Conservation (phyloP, 2,113 vertebrate genomes). For the Shinisaurus crocodilurus region DNA sequence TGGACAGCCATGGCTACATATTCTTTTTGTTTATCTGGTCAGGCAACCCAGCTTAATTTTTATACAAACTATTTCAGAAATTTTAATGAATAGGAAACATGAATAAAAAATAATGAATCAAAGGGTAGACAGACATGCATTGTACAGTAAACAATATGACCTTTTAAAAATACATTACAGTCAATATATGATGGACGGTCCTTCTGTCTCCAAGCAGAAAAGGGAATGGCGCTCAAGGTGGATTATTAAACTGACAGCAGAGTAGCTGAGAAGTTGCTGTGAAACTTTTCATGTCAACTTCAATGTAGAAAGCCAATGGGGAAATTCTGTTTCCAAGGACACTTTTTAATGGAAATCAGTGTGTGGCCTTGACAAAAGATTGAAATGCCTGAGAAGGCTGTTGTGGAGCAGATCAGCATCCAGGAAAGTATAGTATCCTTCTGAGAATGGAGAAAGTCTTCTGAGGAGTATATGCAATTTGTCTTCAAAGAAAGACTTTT, state of each 20-base stretch:
- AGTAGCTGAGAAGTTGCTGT: slow-evolving; percentile 28
- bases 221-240: neutral
- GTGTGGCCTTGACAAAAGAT: slow-evolving; percentile 44
- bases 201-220: slow-evolving; percentile 16
- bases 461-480: slow-evolving; percentile 53
- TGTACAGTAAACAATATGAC: neutral
- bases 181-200: neutral
- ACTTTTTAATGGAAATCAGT: slow-evolving; percentile 55
- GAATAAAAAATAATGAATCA: slow-evolving; percentile 3
- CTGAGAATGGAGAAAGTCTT: slow-evolving; percentile 48
- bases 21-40: neutral
- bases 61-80: neutral
- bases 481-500: slow-evolving; percentile 36
- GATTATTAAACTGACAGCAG: slow-evolving; percentile 43
- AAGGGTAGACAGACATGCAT: neutral
- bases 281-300: slow-evolving; percentile 45
- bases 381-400: slow-evolving; percentile 43
- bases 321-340: slow-evolving; percentile 65
- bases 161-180: neutral
- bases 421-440: slow-evolving; percentile 60
- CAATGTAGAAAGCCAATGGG: slow-evolving; percentile 38
- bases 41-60: neutral
- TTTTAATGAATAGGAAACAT: neutral
- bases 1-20: neutral
- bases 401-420: slow-evolving; percentile 41